Conservation (phyloP, 1,140 invertebrate species). For the Neodiprion lecontei region DNA sequence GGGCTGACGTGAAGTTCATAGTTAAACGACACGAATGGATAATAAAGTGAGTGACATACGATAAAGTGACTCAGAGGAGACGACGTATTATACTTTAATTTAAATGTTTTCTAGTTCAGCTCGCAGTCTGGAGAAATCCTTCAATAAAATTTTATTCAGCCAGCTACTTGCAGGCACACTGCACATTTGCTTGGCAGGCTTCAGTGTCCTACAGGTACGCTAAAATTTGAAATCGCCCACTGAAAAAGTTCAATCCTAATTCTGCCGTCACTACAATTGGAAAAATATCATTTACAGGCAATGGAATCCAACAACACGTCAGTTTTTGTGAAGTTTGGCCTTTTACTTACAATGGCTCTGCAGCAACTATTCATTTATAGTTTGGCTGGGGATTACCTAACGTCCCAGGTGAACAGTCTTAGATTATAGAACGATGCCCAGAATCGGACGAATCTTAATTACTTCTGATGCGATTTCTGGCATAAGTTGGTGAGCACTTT, state of each 20-base stretch:
- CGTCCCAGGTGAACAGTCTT: background rate
- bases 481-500: background rate
- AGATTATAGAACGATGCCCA: no score
- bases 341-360: background rate
- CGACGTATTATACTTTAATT: background rate
- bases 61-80: background rate
- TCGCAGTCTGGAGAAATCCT: background rate
- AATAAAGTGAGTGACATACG: background rate
- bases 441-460: background rate
- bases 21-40: background rate
- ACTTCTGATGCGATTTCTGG: background rate
- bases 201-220: background rate
- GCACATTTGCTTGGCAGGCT: slow-evolving; percentile 2
- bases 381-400: slow-evolving; percentile 9
- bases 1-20: background rate
- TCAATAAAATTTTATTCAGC: background rate
- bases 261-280: background rate
- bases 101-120: background rate
- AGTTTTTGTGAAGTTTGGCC: background rate
- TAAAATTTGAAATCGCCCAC: background rate
- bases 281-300: background rate
- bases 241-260: background rate
- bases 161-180: background rate
- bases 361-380: slow-evolving; percentile 8
- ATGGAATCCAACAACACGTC: background rate